Percentiles rank a stretch among this genome's conserved stretches.
Conservation (phyloP, 1,140 invertebrate genomes). For the Ostrea denselamellosa region DNA sequence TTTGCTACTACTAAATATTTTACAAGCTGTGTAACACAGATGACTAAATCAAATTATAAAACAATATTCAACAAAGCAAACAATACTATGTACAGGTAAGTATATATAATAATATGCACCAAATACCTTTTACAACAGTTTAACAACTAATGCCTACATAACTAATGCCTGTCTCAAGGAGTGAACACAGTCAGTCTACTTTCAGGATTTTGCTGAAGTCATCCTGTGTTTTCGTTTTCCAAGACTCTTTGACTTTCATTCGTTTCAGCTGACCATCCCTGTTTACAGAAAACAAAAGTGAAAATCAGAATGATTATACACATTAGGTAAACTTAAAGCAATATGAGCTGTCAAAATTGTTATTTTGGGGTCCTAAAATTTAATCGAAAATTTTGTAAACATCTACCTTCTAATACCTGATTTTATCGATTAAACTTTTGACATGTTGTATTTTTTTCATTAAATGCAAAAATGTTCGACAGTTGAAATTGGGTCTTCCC, state of each 20-base stretch:
- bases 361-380: too few relatives aligned
- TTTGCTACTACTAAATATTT: too few relatives aligned
- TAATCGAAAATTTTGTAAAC: too few relatives aligned
- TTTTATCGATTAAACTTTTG: too few relatives aligned
- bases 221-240: constrained; percentile 94
- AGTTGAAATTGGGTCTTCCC: too few relatives aligned
- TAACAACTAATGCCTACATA: background rate
- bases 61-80: background rate
- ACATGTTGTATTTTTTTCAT: too few relatives aligned
- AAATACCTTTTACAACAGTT: background rate
- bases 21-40: too few relatives aligned
- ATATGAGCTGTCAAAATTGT: too few relatives aligned
- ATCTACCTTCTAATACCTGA: too few relatives aligned
- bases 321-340: too few relatives aligned
- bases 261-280: constrained; percentile 97
- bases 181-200: constrained; percentile 70
- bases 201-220: constrained; percentile 89
- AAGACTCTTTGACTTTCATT: constrained; percentile 94
- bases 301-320: background rate
- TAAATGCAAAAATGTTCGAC: too few relatives aligned
- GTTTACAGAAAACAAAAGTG: constrained; percentile 56
- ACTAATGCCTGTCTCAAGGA: background rate
- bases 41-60: background rate
- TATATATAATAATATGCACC: background rate
- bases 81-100: background rate